Conservation (phyloP, 2,113 vertebrate genomes). For the Phalacrocorax pelagicus region DNA sequence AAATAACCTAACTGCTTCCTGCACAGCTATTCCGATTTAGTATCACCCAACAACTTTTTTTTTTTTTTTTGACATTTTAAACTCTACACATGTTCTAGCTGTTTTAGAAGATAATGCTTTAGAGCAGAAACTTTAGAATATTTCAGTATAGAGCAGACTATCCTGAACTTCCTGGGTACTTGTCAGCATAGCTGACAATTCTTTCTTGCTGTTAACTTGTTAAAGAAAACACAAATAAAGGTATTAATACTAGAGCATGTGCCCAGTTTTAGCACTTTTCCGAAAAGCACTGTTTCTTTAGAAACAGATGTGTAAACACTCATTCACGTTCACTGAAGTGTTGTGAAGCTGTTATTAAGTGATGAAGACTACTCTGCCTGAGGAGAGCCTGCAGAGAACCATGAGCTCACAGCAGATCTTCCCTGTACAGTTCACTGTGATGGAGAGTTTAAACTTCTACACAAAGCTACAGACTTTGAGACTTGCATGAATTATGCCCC, state of each 20-base stretch:
- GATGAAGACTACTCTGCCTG: neutral
- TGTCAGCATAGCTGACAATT: neutral
- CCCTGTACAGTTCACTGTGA: neutral
- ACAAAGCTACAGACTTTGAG: neutral
- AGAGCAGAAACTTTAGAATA: neutral
- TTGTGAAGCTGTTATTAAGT: neutral
- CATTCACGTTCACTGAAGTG: neutral
- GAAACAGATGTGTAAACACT: neutral
- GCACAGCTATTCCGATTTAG: neutral
- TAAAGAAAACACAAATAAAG: neutral
- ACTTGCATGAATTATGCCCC: neutral
- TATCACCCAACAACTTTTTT: neutral
- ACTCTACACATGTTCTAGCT: neutral
- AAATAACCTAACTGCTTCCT: neutral
- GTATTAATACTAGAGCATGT: neutral
- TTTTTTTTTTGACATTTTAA: neutral
- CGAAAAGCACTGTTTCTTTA: neutral
- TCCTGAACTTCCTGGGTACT: neutral
- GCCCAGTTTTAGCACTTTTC: neutral
- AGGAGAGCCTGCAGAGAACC: neutral
- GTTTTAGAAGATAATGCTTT: neutral
- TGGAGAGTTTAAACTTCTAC: neutral
- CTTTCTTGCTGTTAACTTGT: neutral
- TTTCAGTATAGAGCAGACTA: neutral
- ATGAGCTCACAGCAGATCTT: neutral